Evolutionary conservation across 2,797 vertebrate genomes (phyloP).

Genomic region (Chloroceryle inda): DNA sequence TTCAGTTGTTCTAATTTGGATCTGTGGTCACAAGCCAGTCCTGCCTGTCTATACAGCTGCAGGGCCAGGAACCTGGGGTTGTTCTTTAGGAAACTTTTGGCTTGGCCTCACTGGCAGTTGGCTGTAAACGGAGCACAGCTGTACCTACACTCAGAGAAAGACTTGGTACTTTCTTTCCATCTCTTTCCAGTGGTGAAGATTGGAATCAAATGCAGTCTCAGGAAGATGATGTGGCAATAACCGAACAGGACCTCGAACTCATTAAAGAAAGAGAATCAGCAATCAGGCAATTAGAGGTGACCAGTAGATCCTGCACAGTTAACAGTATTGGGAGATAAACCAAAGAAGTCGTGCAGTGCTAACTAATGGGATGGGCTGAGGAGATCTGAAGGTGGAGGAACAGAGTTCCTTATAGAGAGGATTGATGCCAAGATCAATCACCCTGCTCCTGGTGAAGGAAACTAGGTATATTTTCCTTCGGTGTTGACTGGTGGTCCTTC

Average conservation of each 20-base stretch:
- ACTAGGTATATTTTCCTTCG: not conserved
- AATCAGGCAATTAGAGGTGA: constrained; percentile 94
- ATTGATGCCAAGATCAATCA: not conserved
- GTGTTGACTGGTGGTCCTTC: not conserved
- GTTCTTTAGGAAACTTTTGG: not conserved
- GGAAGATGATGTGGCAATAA: constrained; percentile 89
- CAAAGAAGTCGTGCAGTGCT: not conserved
- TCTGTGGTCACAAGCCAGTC: not conserved
- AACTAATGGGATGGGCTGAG: constrained; percentile 21
- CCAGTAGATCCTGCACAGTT: not conserved
- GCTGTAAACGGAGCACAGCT: not conserved
- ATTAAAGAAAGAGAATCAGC: constrained; percentile 96
- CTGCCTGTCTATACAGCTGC: not conserved
- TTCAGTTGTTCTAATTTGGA: not conserved
- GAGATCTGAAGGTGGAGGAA: constrained; percentile 11
- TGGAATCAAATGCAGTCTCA: constrained; percentile 92
- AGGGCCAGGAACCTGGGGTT: not conserved
- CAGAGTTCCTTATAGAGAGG: not conserved
- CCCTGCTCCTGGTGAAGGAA: not conserved
- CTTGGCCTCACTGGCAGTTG: not conserved
- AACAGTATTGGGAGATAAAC: constrained; percentile 6
- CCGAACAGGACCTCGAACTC: constrained; percentile 94
- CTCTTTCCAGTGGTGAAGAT: constrained; percentile 88
- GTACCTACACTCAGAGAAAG: not conserved
- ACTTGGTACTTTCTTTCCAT: constrained; percentile 15